phyloP scores from a whole-genome alignment of 2,888 invertebrate species.

The Dorcus parallelipipedus region DNA sequence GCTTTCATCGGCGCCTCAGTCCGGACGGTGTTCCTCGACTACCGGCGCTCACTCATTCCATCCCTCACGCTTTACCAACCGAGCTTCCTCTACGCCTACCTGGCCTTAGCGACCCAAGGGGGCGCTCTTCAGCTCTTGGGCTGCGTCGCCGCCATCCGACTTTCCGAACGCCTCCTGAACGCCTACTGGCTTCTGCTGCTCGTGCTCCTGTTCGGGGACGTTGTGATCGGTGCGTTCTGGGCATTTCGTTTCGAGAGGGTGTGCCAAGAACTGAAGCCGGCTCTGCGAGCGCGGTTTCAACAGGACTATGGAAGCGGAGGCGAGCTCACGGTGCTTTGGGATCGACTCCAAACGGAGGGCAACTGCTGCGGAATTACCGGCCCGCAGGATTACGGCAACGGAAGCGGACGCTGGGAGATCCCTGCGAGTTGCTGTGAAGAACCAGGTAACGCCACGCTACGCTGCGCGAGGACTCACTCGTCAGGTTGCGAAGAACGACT shows the following conservation, averaged over 20 bases:
- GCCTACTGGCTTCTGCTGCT: conserved; percentile 80
- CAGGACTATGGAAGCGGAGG: conserved; percentile 70
- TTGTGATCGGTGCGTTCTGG: conserved; percentile 81
- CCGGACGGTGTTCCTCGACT: conserved; percentile 66
- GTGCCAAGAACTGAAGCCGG: conserved; percentile 69
- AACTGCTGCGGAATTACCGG: conserved; percentile 72
- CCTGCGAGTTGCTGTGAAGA: conserved; percentile 41
- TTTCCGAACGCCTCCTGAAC: conserved; percentile 77
- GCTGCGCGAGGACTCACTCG: conserved; percentile 46
- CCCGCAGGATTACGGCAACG: conserved; percentile 50
- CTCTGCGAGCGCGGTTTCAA: conserved; percentile 55
- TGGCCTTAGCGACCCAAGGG: conserved; percentile 71
- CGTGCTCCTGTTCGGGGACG: conserved; percentile 77
- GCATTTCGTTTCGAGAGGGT: conserved; percentile 73
- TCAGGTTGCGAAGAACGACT: conserved; percentile 71
- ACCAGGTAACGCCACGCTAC: conserved; percentile 25
- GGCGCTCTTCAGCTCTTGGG: conserved; percentile 69
- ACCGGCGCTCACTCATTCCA: conserved; percentile 68
- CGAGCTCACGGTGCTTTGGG: conserved; percentile 75
- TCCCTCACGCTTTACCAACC: conserved; percentile 76
- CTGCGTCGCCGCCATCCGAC: conserved; percentile 75
- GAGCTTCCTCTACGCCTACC: conserved; percentile 79
- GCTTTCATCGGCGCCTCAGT: conserved; percentile 76
- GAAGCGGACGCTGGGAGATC: conserved; percentile 36
- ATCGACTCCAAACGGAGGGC: conserved; percentile 69